Evolutionary conservation across 2,797 vertebrate genomes (phyloP), one percentile per base, ranked within the genome.

Genomic region (Fistularia tabacaria): DNA sequence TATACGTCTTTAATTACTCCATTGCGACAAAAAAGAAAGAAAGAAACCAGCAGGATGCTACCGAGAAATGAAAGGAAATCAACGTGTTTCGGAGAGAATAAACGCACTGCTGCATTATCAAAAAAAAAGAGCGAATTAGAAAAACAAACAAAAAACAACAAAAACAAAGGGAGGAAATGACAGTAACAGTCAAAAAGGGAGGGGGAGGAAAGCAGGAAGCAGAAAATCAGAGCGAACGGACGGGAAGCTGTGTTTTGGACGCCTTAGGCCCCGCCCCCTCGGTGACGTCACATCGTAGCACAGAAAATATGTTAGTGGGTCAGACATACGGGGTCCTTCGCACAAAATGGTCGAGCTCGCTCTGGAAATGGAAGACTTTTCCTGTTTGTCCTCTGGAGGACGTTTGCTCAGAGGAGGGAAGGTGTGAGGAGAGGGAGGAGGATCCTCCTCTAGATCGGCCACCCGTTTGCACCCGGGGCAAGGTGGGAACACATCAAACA

Each of bases 241-340:
- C 44, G 59, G 58, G 59, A 71, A 58, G 14, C 66, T 73, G 74
- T 83, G 74, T 83, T 83, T 84, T 88, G 68, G 85, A 77, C 69
- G 66, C 54, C 0, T 41, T 6, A 54, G 7, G 76, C 14, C 86
- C 89, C 66, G 88, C 90, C 70, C 56, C 3, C 7, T 1, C 8
- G 0, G 11, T 71, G 76, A 88, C 85, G 86, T 85, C 77, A 80
- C 42, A 1, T 11, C 0, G 12, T 36, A 0, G 25, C 9, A 6
- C 54, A 45, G 65, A 88, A 25, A 80, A 49, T 85, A 82, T 90
- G 88, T 90, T 88, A 89, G 81, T 90, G 80, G 88, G 87, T 88
- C 88, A 83, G 39, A 83, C 84, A 89, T 89, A 84, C 87, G 85
- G 87, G 85, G 44, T 49, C 55, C 59, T 1, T 1, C 52, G 1